These are phyloP conservation scores for Glossophaga mutica DNA, from an alignment of 2,797 vertebrate species.

Conservation along the genomic window DNA sequence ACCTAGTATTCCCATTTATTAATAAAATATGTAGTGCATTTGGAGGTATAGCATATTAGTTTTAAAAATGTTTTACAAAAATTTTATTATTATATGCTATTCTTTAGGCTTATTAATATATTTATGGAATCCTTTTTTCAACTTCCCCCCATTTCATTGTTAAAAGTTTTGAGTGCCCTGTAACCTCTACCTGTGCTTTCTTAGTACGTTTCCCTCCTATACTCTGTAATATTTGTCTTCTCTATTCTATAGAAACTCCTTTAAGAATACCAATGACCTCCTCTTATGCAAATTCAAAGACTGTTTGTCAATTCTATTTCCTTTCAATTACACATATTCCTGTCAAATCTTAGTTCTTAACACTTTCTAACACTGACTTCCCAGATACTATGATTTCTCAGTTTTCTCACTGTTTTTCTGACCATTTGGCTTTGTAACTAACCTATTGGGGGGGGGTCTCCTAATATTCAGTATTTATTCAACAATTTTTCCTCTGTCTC, in stretches of 20 bases:
- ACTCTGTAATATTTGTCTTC: background rate
- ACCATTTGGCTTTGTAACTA: background rate
- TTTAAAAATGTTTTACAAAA: background rate
- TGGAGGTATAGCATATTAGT: background rate
- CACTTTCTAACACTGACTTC: background rate
- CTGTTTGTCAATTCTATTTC: background rate
- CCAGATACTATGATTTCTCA: background rate
- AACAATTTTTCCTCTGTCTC: background rate
- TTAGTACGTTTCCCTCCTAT: background rate
- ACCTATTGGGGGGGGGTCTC: background rate
- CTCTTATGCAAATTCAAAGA: conserved; percentile 1
- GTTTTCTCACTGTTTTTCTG: background rate
- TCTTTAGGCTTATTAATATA: background rate
- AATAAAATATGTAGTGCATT: background rate
- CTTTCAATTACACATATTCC: background rate
- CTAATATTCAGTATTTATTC: background rate
- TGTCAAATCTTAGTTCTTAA: background rate
- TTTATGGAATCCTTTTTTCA: background rate
- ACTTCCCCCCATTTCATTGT: background rate
- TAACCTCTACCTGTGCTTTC: background rate
- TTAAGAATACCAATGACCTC: background rate
- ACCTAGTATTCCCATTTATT: background rate
- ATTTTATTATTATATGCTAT: conserved; percentile 8
- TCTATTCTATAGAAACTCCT: conserved; percentile 4
- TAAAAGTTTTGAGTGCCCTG: background rate